Evolutionary conservation across 2,797 vertebrate species (phyloP).

Genomic region (Fistularia commersonii): DNA sequence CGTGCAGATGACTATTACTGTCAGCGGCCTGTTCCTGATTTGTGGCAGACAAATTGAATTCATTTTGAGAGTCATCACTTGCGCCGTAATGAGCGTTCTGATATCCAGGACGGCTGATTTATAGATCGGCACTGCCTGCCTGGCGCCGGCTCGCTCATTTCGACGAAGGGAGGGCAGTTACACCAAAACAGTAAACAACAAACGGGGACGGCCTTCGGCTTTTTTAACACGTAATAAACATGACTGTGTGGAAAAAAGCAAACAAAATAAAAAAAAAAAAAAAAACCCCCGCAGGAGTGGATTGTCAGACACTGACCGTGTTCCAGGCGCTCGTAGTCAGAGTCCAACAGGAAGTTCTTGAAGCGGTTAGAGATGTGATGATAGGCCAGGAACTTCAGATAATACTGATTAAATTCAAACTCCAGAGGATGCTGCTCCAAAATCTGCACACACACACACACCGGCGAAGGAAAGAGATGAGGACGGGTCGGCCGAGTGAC

Average conservation of each 20-base stretch:
- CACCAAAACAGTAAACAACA: too few species aligned
- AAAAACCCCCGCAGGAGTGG: conserved; percentile 8
- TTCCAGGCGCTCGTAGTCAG: conserved; percentile 95
- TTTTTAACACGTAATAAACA: neutral
- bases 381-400: conserved; percentile 97
- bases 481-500: too few species aligned
- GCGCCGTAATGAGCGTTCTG: too few species aligned
- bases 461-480: neutral
- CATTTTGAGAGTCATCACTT: too few species aligned
- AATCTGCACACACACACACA: conserved; percentile 76
- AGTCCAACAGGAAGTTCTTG: conserved; percentile 98
- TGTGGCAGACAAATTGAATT: too few species aligned
- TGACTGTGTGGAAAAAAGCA: neutral
- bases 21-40: too few species aligned
- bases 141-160: too few species aligned
- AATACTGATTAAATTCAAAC: conserved; percentile 99
- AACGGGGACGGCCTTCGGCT: too few species aligned
- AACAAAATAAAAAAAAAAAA: conserved; percentile 2
- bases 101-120: too few species aligned
- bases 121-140: too few species aligned
- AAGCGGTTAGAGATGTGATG: conserved; percentile 97
- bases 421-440: conserved; percentile 92
- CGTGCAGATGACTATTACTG: too few species aligned
- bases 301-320: conserved; percentile 81
- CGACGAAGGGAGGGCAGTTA: too few species aligned